Evolutionary conservation across 2,797 vertebrate species (phyloP), one percentile per base, ranked within the genome.

Genomic region (Phrynocephalus guinanensis): DNA sequence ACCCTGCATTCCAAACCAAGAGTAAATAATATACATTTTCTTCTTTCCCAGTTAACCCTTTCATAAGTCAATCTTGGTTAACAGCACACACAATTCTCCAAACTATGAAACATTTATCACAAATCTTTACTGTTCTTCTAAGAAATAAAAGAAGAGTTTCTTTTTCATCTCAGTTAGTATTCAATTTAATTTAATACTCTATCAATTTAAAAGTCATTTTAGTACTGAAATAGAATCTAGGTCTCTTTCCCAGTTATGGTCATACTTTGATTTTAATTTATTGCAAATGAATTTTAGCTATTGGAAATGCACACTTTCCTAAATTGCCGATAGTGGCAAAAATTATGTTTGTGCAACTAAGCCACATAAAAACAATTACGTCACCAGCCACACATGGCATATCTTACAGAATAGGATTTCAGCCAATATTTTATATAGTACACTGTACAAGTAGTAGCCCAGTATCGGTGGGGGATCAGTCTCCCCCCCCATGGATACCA

Each of bases 121-220:
- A 44, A 75, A 75, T 38, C 20, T 72, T 72, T 44, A 75, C 33
- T 24, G 9, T 76, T 76, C 24, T 24, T 76, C 75, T 76, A 20
- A 76, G 75, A 44, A 48, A 48, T 44, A 48, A 76, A 76, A 76
- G 20, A 76, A 48, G 44, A 4, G 18, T 48, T 1, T 26, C 10
- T 24, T 48, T 24, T 30, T 33, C 72, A 26, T 20, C 30, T 20
- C 33, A 16, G 5, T 44, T 48, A 33, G 38, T 75, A 56, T 70
- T 70, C 5, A 50, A 79, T 52, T 52, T 52, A 63, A 24, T 60
- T 44, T 44, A 44, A 44, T 56, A 7, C 90, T 88, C 83, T 92
- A 94, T 89, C 93, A 89, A 93, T 93, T 5, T 18, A 38, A 77
- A 87, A 86, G 16, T 44, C 85, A 87, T 92, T 88, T 80, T 52